Evolutionary conservation across 2,888 invertebrate genomes (phyloP).

Genomic region (Chouioia cunea): DNA sequence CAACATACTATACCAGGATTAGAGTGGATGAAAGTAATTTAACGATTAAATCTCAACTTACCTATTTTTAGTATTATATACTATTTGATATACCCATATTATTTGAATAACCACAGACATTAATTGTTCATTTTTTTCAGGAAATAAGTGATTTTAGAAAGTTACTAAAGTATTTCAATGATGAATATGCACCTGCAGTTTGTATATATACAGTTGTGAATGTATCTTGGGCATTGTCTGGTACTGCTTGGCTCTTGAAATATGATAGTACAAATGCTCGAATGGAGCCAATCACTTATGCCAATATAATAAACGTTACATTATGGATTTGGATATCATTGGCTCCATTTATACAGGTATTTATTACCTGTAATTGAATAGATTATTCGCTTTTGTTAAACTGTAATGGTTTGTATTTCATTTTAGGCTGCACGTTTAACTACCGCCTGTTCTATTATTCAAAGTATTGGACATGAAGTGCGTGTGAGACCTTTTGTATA

Average conservation of each 20-base stretch:
- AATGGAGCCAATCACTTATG: slow-evolving; percentile 73
- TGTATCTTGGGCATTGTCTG: slow-evolving; percentile 80
- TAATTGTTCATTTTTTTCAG: slow-evolving; percentile 66
- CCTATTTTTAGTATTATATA: slow-evolving; percentile 1
- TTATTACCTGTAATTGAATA: slow-evolving; percentile 3
- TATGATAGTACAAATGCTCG: slow-evolving; percentile 73
- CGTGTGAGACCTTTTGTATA: slow-evolving; percentile 84
- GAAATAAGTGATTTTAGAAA: slow-evolving; percentile 86
- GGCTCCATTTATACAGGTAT: slow-evolving; percentile 80
- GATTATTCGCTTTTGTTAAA: slow-evolving; percentile 28
- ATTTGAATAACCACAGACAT: background rate
- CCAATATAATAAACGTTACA: slow-evolving; percentile 74
- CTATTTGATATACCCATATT: slow-evolving; percentile 19
- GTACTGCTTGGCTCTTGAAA: slow-evolving; percentile 77
- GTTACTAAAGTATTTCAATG: slow-evolving; percentile 81
- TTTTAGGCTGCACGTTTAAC: slow-evolving; percentile 82
- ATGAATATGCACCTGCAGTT: slow-evolving; percentile 81
- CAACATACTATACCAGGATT: slow-evolving; percentile 80
- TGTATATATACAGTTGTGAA: slow-evolving; percentile 84
- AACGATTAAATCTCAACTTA: background rate
- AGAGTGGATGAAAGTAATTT: slow-evolving; percentile 82
- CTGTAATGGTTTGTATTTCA: slow-evolving; percentile 40
- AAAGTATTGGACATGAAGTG: slow-evolving; percentile 82
- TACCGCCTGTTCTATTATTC: slow-evolving; percentile 79
- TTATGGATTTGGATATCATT: slow-evolving; percentile 77